These are phyloP conservation scores for Amphipoea lucens DNA, from an alignment of 2,888 invertebrate genomes.

Conservation along the genomic window DNA sequence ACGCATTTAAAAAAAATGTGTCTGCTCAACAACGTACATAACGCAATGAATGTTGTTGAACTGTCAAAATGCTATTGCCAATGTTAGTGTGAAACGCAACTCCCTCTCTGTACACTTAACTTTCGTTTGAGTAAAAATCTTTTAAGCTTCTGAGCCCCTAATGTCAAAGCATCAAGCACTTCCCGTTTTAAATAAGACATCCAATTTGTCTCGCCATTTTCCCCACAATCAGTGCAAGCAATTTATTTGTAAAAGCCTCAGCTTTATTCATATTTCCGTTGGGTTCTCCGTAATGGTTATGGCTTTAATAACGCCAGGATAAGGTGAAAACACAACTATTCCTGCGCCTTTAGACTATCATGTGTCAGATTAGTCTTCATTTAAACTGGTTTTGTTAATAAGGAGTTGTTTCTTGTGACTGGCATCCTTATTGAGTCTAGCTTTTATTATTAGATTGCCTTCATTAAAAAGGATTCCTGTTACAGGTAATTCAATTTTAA, in stretches of 20 bases:
- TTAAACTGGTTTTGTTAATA: conserved; percentile 53
- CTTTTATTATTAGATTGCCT: conserved; percentile 33
- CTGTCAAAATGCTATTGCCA: too few relatives aligned
- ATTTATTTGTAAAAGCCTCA: conserved; percentile 62
- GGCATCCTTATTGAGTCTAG: conserved; percentile 35
- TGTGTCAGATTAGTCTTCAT: conserved; percentile 43
- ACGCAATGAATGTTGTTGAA: too few relatives aligned
- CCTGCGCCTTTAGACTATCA: conserved; percentile 9
- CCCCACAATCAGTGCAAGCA: conserved; percentile 56
- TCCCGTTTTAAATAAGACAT: conserved; percentile 59
- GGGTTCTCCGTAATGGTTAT: conserved; percentile 49
- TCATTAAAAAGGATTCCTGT: conserved; percentile 5
- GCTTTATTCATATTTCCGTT: conserved; percentile 64
- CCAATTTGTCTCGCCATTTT: conserved; percentile 62
- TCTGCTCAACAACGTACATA: neutral
- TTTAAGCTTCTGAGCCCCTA: conserved; percentile 20
- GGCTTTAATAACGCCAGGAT: conserved; percentile 53
- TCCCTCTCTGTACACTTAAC: neutral
- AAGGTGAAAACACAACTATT: conserved; percentile 50
- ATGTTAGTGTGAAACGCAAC: too few relatives aligned
- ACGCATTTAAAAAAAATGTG: neutral
- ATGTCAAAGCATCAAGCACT: conserved; percentile 51
- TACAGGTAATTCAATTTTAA: conserved; percentile 11
- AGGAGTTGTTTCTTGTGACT: conserved; percentile 11
- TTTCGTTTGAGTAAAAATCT: conserved; percentile 29